Evolutionary conservation across 2,888 invertebrate species (phyloP).

Genomic region (Bhutanitis thaidina): DNA sequence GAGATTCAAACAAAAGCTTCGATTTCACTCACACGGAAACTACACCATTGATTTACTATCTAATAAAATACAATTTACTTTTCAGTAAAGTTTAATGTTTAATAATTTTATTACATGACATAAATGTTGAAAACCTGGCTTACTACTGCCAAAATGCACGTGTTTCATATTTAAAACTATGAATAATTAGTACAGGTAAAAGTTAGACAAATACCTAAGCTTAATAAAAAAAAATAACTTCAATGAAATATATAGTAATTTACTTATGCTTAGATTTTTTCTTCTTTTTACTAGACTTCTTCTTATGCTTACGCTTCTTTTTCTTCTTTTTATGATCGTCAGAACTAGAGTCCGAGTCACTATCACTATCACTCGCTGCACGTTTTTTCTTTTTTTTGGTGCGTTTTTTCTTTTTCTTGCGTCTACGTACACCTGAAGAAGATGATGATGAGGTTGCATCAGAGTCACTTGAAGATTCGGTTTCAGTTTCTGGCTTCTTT

Average conservation of each 20-base stretch:
- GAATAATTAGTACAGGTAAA: conserved; percentile 22
- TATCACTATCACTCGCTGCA: conserved; percentile 81
- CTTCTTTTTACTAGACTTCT: conserved; percentile 85
- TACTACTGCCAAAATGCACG: conserved; percentile 12
- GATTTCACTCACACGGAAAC: no score
- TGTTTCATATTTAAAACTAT: conserved; percentile 5
- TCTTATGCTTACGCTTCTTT: conserved; percentile 85
- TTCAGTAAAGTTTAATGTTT: conserved; percentile 13
- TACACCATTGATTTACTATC: no score
- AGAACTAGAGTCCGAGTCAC: conserved; percentile 83
- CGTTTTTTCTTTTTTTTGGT: conserved; percentile 81
- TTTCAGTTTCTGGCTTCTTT: conserved; percentile 69
- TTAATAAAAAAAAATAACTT: conserved; percentile 20
- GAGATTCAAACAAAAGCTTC: no score
- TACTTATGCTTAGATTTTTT: conserved; percentile 82
- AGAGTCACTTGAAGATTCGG: conserved; percentile 64
- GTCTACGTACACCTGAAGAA: conserved; percentile 76
- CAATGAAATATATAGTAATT: conserved; percentile 17
- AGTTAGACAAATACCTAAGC: conserved; percentile 30
- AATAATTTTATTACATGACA: conserved; percentile 13
- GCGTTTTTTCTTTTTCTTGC: conserved; percentile 83
- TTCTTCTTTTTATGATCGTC: conserved; percentile 84
- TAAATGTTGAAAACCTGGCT: conserved; percentile 8
- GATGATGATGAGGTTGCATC: conserved; percentile 75
- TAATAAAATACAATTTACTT: conserved; percentile 1